A percentile compares a stretch with the other conserved stretches of the same genome.
phyloP scores from a whole-genome alignment of 2,888 invertebrate genomes.

The Seira sanloemensis region DNA sequence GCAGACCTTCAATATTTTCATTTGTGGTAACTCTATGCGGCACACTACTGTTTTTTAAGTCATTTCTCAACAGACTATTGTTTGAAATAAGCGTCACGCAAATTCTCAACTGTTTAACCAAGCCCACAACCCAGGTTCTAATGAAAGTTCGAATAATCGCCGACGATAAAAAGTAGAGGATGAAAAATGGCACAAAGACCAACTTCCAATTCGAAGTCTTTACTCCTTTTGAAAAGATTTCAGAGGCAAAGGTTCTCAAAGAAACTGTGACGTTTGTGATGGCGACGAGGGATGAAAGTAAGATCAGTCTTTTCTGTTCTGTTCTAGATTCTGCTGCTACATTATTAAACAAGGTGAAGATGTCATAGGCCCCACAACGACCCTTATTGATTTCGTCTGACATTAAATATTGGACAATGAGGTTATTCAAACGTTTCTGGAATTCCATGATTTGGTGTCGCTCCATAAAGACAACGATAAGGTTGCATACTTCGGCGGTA shows the following conservation, averaged over 20 bases:
- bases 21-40: no score
- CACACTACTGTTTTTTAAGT: no score
- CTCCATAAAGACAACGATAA: not conserved
- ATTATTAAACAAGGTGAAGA: not conserved
- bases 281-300: not conserved
- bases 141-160: not conserved
- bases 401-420: not conserved
- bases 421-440: not conserved
- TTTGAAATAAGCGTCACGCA: not conserved
- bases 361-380: not conserved
- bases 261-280: not conserved
- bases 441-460: not conserved
- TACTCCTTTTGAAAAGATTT: not conserved
- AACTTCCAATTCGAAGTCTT: not conserved
- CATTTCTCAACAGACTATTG: no score
- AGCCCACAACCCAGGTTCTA: not conserved
- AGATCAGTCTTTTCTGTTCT: not conserved
- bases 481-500: not conserved
- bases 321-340: not conserved
- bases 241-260: not conserved
- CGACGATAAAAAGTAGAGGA: not conserved
- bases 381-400: no score
- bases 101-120: not conserved
- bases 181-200: not conserved
- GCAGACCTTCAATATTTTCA: no score